These are phyloP conservation scores for Gorsachius magnificus DNA, from an alignment of 2,797 vertebrate genomes.

Conservation along the genomic window DNA sequence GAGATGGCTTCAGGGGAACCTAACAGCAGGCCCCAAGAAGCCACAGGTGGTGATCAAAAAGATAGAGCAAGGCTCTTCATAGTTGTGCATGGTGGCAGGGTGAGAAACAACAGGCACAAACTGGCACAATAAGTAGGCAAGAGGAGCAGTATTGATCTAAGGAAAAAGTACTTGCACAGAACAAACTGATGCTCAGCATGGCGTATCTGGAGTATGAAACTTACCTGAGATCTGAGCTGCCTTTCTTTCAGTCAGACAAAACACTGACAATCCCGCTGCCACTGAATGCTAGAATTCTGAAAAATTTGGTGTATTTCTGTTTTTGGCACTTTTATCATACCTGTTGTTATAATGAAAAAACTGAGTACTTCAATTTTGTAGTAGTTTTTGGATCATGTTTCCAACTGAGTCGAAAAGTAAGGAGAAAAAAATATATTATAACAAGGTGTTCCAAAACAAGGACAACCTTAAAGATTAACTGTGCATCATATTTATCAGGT, in stretches of 20 bases:
- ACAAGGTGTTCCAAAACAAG: background rate
- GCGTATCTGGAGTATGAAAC: background rate
- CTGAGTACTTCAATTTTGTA: background rate
- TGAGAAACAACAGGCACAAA: background rate
- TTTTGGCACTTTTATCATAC: background rate
- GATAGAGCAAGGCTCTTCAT: background rate
- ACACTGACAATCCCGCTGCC: background rate
- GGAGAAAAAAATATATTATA: background rate
- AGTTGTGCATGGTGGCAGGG: background rate
- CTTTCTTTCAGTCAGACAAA: background rate
- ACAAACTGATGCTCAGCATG: background rate
- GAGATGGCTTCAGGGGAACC: background rate
- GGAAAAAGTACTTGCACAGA: background rate
- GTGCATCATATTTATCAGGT: background rate
- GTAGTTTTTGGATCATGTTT: background rate
- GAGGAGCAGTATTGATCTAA: background rate
- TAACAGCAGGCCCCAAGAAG: background rate
- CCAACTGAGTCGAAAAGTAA: background rate
- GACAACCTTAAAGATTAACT: background rate
- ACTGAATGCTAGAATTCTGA: background rate
- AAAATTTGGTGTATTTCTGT: background rate
- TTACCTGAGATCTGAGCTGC: background rate
- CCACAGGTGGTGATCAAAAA: background rate
- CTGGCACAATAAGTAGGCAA: background rate
- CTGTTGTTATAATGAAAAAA: background rate